Evolutionary conservation across 2,113 vertebrate genomes (phyloP).

Genomic region (Heterocephalus glaber): DNA sequence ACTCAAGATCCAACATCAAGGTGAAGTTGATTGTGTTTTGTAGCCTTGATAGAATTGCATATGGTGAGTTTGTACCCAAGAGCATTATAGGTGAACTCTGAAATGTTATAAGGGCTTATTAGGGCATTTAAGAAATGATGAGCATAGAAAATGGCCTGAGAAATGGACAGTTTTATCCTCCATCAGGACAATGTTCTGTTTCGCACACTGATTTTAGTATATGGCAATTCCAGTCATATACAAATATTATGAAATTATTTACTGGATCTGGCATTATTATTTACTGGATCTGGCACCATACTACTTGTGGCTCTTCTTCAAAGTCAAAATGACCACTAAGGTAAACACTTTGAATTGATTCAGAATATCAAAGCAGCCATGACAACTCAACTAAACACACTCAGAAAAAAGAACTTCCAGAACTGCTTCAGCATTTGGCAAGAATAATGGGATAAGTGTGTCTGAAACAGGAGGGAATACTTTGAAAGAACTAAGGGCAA

Average conservation of each 20-base stretch:
- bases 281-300: not conserved
- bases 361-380: not conserved
- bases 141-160: not conserved
- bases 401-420: not conserved
- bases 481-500: not conserved
- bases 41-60: not conserved
- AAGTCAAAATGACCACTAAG: not conserved
- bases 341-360: not conserved
- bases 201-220: not conserved
- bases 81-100: not conserved
- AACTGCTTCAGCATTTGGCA: not conserved
- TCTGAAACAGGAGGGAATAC: not conserved
- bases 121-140: not conserved
- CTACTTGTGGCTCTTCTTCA: not conserved
- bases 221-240: not conserved
- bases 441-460: not conserved
- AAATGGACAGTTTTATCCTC: not conserved
- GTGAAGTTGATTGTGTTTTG: not conserved
- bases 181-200: not conserved
- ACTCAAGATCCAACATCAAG: not conserved
- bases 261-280: not conserved
- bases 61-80: not conserved
- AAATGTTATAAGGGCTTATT: not conserved
- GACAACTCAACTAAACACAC: not conserved
- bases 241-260: not conserved